A percentile compares a stretch with the other conserved stretches of the same genome.
These are phyloP conservation scores for Hemibagrus guttatus DNA, from an alignment of 2,797 vertebrate genomes.

Conservation along the genomic window DNA sequence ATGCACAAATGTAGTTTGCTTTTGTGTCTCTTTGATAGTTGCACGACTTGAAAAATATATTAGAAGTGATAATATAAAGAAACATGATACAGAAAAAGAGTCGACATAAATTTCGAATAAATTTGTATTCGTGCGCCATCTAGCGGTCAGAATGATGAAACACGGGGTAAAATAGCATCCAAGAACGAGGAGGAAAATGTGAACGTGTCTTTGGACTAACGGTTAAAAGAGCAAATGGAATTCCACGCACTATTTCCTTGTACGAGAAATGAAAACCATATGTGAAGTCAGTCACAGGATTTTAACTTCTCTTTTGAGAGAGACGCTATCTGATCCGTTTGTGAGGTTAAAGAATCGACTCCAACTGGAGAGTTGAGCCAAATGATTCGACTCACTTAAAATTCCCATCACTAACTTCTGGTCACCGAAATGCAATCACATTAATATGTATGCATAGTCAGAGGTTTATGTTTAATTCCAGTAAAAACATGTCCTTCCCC, in stretches of 20 bases:
- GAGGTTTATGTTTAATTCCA: background rate
- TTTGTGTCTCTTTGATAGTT: background rate
- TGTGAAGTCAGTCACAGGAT: background rate
- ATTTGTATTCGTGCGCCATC: slow-evolving; percentile 15
- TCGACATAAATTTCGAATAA: background rate
- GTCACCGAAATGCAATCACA: background rate
- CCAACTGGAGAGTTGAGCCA: background rate
- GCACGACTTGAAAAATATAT: background rate
- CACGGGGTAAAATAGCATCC: background rate
- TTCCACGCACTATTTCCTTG: background rate
- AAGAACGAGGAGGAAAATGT: background rate
- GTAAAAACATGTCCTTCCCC: background rate
- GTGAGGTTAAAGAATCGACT: background rate
- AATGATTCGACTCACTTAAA: background rate
- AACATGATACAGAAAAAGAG: background rate
- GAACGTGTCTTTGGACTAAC: background rate
- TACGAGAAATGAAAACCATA: background rate
- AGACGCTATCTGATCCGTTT: background rate
- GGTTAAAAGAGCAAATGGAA: background rate
- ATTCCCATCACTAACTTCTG: background rate
- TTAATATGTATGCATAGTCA: background rate
- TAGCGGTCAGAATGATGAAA: background rate
- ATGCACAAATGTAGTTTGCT: background rate
- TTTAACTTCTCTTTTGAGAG: background rate
- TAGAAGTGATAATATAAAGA: background rate